A percentile compares a stretch with the other conserved stretches of the same genome.
These are phyloP conservation scores for Mus caroli DNA, from an alignment of 2,797 vertebrate species.

Conservation along the genomic window DNA sequence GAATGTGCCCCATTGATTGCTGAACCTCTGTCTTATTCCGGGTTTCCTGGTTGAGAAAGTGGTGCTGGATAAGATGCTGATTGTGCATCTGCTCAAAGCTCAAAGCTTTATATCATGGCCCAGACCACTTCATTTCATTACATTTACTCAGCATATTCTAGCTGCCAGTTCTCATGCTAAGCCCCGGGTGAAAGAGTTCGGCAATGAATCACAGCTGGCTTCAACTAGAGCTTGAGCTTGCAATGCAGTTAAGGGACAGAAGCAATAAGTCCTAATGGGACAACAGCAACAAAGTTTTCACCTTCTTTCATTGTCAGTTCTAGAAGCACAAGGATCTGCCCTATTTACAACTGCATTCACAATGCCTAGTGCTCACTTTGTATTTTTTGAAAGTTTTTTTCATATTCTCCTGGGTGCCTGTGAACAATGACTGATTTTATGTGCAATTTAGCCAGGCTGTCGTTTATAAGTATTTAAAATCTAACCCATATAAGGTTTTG, in stretches of 20 bases:
- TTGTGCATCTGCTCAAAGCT: neutral
- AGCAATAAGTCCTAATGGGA: neutral
- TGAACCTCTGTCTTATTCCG: neutral
- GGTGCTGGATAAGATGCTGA: neutral
- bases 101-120: neutral
- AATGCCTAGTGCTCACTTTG: neutral
- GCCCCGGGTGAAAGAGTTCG: neutral
- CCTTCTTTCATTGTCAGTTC: neutral
- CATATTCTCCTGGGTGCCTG: neutral
- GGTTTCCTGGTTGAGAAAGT: neutral
- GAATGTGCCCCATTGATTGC: neutral
- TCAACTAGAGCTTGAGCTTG: neutral
- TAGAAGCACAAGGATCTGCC: neutral
- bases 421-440: neutral
- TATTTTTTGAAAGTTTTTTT: slow-evolving; percentile 5
- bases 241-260: neutral
- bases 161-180: neutral
- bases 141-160: neutral
- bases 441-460: neutral
- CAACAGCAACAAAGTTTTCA: neutral
- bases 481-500: neutral
- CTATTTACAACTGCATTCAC: neutral
- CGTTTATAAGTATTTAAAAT: neutral
- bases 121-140: neutral
- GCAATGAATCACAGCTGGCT: neutral